Percentiles rank a stretch among this genome's conserved stretches.
These are phyloP conservation scores for Catharus ustulatus DNA, from an alignment of 2,797 vertebrate genomes.

Conservation along the genomic window DNA sequence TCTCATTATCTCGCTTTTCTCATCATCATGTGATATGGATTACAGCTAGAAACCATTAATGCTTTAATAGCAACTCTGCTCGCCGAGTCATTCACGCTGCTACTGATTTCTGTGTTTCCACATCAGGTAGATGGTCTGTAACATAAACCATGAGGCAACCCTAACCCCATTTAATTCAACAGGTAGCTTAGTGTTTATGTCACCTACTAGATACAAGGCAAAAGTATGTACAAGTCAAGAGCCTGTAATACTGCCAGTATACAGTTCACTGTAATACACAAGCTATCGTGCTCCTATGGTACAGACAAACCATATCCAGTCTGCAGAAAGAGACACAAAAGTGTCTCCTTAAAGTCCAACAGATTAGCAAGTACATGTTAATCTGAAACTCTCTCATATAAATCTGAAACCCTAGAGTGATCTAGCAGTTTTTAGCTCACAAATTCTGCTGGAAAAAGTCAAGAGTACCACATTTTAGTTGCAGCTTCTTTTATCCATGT, in stretches of 20 bases:
- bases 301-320: background rate
- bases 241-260: background rate
- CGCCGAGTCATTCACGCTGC: constrained; percentile 13
- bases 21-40: constrained; percentile 71
- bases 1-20: constrained; percentile 78
- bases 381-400: background rate
- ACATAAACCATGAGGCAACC: background rate
- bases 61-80: constrained; percentile 66
- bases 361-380: background rate
- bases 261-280: background rate
- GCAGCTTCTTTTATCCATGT: background rate
- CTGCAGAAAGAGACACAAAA: background rate
- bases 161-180: background rate
- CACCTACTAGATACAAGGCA: background rate
- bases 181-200: background rate
- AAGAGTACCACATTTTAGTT: background rate
- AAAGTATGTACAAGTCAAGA: background rate
- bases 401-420: background rate
- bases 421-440: background rate
- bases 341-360: background rate
- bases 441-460: background rate
- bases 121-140: constrained; percentile 15
- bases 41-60: constrained; percentile 65
- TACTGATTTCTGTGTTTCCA: constrained; percentile 36
- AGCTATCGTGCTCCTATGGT: background rate